Conservation (phyloP, 2,113 vertebrate genomes). For the Bubo bubo region DNA sequence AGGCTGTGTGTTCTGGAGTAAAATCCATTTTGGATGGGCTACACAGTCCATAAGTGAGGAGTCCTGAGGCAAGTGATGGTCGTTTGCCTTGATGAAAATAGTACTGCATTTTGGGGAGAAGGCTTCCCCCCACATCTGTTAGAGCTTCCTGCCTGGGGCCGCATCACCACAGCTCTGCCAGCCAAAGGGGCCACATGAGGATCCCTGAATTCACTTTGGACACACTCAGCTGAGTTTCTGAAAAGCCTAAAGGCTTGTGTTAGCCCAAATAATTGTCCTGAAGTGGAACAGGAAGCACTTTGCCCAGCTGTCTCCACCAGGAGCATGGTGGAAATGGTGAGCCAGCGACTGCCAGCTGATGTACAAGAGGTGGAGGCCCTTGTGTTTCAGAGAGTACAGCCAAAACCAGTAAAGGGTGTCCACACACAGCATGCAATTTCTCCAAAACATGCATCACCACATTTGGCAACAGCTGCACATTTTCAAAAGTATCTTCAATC, state of each 20-base stretch:
- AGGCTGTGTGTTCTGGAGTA: not conserved
- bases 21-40: not conserved
- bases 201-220: not conserved
- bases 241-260: not conserved
- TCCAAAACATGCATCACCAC: not conserved
- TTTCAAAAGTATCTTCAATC: not conserved
- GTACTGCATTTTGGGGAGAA: not conserved
- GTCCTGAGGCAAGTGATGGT: not conserved
- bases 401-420: not conserved
- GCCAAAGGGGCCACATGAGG: accelerated
- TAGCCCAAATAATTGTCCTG: not conserved
- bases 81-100: accelerated
- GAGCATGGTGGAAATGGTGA: accelerated
- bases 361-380: accelerated
- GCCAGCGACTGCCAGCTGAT: not conserved
- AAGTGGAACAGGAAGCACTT: not conserved
- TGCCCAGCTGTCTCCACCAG: accelerated
- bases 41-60: not conserved
- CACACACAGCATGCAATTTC: not conserved
- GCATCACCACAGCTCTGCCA: not conserved
- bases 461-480: not conserved
- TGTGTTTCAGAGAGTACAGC: not conserved
- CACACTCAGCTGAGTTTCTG: not conserved
- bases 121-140: accelerated
- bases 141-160: not conserved